These are phyloP conservation scores for Eulemur albifrons DNA, from an alignment of 2,797 vertebrate genomes.

Conservation along the genomic window DNA sequence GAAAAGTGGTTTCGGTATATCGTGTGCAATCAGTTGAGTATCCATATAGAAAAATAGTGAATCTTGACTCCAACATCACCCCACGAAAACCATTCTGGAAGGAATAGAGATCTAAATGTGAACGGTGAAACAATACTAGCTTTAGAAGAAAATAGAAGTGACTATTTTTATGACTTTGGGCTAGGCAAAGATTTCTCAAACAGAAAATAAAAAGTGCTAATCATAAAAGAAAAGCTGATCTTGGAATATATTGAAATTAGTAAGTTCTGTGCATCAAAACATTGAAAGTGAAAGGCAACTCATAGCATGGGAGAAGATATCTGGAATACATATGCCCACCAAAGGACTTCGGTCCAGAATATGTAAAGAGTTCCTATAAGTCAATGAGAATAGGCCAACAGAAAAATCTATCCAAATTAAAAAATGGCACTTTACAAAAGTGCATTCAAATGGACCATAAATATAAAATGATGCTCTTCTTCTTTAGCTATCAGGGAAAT, in stretches of 20 bases:
- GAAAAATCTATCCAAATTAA: neutral
- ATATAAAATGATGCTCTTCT: fast-evolving
- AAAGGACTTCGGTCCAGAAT: neutral
- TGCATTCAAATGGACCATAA: neutral
- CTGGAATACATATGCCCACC: neutral
- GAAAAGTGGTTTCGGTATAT: neutral
- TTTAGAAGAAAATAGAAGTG: neutral
- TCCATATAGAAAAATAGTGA: too few species aligned
- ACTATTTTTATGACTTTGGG: neutral
- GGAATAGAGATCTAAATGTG: too few species aligned
- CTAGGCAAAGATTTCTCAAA: neutral
- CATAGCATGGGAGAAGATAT: fast-evolving
- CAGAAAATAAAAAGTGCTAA: neutral
- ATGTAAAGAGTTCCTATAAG: neutral
- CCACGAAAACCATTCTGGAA: neutral
- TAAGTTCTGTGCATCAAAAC: neutral
- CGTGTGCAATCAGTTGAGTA: too few species aligned
- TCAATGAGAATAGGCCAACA: neutral
- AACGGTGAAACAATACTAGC: neutral
- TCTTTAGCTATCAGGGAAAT: neutral
- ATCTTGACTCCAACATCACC: neutral
- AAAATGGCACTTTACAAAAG: neutral
- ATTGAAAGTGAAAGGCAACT: neutral
- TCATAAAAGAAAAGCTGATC: neutral
- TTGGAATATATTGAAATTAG: too few species aligned